These are phyloP conservation scores for Mesembrinibis cayennensis DNA, from an alignment of 2,113 vertebrate species.

Conservation along the genomic window DNA sequence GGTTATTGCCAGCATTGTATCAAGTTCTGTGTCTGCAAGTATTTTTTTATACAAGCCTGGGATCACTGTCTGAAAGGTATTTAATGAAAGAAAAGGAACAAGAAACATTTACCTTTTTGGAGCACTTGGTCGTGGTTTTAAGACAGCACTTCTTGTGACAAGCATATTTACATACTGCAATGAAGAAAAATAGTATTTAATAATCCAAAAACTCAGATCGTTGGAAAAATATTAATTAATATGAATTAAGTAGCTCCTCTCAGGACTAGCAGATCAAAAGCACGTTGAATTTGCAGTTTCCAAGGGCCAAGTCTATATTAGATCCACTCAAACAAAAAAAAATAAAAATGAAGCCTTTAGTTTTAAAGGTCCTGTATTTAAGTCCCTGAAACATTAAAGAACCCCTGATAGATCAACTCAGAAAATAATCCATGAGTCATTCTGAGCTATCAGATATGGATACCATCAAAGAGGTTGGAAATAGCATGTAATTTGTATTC, in stretches of 20 bases:
- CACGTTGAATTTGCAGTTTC: not conserved
- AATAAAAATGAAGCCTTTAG: not conserved
- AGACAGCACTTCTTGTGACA: slow-evolving; percentile 98
- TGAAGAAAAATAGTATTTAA: not conserved
- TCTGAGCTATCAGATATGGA: not conserved
- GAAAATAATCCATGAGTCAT: not conserved
- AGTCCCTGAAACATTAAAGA: not conserved
- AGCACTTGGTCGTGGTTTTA: slow-evolving; percentile 90
- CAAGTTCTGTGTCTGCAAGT: not conserved
- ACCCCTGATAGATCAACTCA: not conserved
- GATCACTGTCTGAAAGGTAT: not conserved
- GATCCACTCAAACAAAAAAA: not conserved
- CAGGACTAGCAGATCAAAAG: not conserved
- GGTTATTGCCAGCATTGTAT: not conserved
- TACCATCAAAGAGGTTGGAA: not conserved
- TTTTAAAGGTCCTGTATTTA: not conserved
- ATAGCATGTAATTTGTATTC: not conserved
- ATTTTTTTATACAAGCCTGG: not conserved
- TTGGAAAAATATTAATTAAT: not conserved
- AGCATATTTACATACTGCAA: slow-evolving; percentile 95
- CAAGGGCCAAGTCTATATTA: not conserved
- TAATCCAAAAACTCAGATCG: not conserved
- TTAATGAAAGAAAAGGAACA: not conserved
- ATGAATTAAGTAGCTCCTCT: not conserved
- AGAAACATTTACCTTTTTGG: slow-evolving; percentile 88